Percentiles rank a stretch among this genome's conserved stretches.
phyloP scores from a whole-genome alignment of 2,888 invertebrate species.

The Pterostichus niger region DNA sequence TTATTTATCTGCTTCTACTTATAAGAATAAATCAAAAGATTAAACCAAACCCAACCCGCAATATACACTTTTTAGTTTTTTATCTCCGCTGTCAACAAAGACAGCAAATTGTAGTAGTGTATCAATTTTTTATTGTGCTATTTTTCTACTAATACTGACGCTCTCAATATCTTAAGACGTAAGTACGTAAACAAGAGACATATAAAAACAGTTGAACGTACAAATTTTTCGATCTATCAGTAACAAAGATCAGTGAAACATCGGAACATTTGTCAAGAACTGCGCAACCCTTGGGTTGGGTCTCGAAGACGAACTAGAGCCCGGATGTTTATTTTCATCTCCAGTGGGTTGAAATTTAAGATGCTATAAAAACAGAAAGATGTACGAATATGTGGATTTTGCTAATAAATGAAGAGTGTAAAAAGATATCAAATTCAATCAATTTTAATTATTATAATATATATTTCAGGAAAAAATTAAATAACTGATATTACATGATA shows the following conservation, averaged over 20 bases:
- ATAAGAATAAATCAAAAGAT: background rate
- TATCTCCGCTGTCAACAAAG: slow-evolving; percentile 21
- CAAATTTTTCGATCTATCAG: slow-evolving; percentile 64
- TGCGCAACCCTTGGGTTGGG: background rate
- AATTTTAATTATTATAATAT: no score
- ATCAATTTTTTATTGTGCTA: slow-evolving; percentile 51
- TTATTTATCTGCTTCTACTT: slow-evolving; percentile 16
- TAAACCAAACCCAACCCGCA: background rate
- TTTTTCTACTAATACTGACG: slow-evolving; percentile 39
- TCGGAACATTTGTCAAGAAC: slow-evolving; percentile 60
- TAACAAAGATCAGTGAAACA: slow-evolving; percentile 60
- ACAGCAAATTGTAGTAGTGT: slow-evolving; percentile 50
- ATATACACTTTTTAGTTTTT: slow-evolving; percentile 2
- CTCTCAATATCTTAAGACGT: slow-evolving; percentile 54
- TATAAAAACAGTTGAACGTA: slow-evolving; percentile 46
- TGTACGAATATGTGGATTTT: no score
- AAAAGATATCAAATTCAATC: no score
- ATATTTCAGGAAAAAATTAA: no score
- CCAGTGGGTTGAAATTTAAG: no score
- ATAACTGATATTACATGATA: no score
- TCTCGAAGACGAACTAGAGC: background rate
- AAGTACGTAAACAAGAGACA: slow-evolving; percentile 53
- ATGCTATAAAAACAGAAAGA: no score
- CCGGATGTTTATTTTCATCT: slow-evolving; percentile 18
- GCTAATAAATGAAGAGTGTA: no score